Percentiles rank a stretch among this genome's conserved stretches.
Evolutionary conservation across 2,113 vertebrate species (phyloP).

Genomic region (Elaphurus davidianus): DNA sequence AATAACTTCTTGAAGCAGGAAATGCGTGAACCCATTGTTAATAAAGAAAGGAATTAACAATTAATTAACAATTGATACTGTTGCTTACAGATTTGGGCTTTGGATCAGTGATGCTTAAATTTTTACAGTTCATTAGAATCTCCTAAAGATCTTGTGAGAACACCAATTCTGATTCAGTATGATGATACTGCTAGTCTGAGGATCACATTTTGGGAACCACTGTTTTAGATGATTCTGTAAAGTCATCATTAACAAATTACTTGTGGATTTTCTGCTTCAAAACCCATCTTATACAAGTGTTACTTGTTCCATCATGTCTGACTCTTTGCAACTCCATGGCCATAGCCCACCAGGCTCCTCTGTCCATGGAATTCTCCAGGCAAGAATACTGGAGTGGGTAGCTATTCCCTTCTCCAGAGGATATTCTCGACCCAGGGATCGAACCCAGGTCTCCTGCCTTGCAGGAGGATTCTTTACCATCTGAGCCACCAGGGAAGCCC

Average conservation of each 20-base stretch:
- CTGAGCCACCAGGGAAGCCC: background rate
- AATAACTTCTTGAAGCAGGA: background rate
- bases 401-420: background rate
- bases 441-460: background rate
- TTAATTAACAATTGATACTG: background rate
- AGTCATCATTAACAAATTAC: background rate
- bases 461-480: background rate
- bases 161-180: background rate
- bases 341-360: background rate
- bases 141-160: background rate
- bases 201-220: background rate
- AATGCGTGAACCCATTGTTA: background rate
- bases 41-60: background rate
- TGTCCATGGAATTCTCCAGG: background rate
- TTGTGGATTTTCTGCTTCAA: background rate
- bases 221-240: background rate
- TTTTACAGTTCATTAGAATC: background rate
- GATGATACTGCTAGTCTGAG: background rate
- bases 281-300: background rate
- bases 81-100: background rate
- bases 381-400: background rate
- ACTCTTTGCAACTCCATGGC: background rate
- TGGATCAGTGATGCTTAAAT: background rate
- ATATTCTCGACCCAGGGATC: background rate
- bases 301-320: background rate